These are phyloP conservation scores for Muschampia plurimacula DNA, from an alignment of 2,888 invertebrate species.

Conservation along the genomic window DNA sequence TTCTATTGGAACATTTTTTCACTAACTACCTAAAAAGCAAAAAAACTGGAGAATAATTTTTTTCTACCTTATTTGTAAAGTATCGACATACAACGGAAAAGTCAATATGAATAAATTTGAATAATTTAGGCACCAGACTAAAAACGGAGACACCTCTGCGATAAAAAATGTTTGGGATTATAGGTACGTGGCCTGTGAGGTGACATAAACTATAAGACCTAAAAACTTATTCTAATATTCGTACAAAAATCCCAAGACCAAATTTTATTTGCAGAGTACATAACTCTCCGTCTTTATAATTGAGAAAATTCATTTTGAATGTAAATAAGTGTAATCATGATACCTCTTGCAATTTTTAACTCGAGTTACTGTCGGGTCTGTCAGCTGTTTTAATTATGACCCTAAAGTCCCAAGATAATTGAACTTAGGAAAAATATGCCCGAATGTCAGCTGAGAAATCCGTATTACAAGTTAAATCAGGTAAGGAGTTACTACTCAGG, in stretches of 20 bases:
- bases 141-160: constrained; percentile 10
- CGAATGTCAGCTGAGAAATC: background rate
- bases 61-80: background rate
- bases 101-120: constrained; percentile 30
- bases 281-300: background rate
- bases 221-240: constrained; percentile 14
- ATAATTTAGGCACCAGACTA: constrained; percentile 14
- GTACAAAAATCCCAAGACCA: constrained; percentile 1
- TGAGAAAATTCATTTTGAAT: constrained; percentile 37
- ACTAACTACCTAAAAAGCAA: no score
- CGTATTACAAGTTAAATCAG: no score
- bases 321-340: constrained; percentile 32
- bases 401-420: background rate
- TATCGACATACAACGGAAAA: background rate
- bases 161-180: constrained; percentile 30
- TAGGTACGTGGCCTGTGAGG: constrained; percentile 9
- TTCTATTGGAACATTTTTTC: no score
- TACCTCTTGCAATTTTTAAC: constrained; percentile 24
- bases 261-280: constrained; percentile 23
- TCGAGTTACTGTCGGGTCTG: constrained; percentile 1
- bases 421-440: constrained; percentile 23
- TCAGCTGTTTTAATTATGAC: constrained; percentile 25
- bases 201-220: constrained; percentile 23
- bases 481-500: no score
- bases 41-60: background rate